Conservation (phyloP, 2,113 vertebrate species). For the Ahaetulla prasina region DNA sequence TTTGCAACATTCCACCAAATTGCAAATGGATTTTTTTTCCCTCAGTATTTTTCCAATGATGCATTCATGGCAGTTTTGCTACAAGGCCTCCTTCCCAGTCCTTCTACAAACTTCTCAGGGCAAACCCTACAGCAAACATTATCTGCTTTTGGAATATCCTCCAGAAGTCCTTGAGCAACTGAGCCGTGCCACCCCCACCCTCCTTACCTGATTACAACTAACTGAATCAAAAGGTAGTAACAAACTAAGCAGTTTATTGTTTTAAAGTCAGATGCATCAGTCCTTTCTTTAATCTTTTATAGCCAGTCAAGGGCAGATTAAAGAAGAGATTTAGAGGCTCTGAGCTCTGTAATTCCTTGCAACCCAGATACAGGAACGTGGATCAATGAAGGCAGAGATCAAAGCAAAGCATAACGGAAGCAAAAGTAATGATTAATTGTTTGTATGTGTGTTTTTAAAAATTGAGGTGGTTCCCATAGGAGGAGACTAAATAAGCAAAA, state of each 20-base stretch:
- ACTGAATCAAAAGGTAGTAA: neutral
- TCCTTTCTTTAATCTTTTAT: conserved; percentile 3
- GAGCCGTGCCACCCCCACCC: too few relatives aligned
- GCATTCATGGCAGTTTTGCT: neutral
- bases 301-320: conserved; percentile 12
- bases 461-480: neutral
- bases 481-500: neutral
- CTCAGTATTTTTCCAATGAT: conserved; percentile 14
- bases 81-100: neutral
- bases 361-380: neutral
- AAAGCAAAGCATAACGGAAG: neutral
- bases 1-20: neutral
- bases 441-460: neutral
- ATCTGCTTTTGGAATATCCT: neutral
- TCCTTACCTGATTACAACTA: neutral
- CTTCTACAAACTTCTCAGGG: neutral
- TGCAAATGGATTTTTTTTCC: neutral
- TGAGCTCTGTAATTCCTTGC: neutral
- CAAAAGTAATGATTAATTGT: neutral
- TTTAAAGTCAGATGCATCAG: conserved; percentile 2
- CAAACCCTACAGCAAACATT: neutral
- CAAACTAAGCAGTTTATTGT: conserved; percentile 3
- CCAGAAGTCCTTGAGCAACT: neutral
- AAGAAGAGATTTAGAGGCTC: neutral
- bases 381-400: neutral